phyloP scores from a whole-genome alignment of 1,140 invertebrate species.

The Penaeus japonicus region DNA sequence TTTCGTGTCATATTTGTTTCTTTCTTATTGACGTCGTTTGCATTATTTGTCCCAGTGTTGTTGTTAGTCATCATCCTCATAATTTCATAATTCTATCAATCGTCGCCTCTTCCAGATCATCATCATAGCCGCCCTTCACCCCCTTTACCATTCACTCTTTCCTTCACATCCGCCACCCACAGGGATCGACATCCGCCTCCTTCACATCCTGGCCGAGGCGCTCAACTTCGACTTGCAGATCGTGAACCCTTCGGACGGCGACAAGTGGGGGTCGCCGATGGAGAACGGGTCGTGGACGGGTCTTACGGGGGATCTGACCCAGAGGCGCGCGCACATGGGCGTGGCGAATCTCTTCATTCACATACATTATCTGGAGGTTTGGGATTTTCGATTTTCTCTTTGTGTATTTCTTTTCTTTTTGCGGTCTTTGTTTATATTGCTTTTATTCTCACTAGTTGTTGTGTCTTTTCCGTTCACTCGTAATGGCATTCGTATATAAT shows the following conservation, averaged over 20 bases:
- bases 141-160: too few species aligned
- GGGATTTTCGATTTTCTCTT: not conserved
- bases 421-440: not conserved
- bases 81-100: too few species aligned
- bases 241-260: conserved; percentile 50
- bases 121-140: too few species aligned
- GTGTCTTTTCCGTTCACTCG: too few species aligned
- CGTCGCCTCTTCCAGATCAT: too few species aligned
- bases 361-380: conserved; percentile 47
- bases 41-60: too few species aligned
- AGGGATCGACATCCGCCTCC: conserved; percentile 56
- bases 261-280: conserved; percentile 58
- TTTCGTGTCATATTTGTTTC: too few species aligned
- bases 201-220: conserved; percentile 45
- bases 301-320: conserved; percentile 57
- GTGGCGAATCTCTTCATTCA: conserved; percentile 60
- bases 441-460: not conserved
- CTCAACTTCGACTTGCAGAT: conserved; percentile 57
- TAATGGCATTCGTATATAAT: too few species aligned
- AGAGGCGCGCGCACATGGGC: conserved; percentile 51
- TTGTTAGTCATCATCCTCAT: too few species aligned
- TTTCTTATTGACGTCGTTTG: too few species aligned
- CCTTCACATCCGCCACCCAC: not conserved
- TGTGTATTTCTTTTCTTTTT: conserved; percentile 23
- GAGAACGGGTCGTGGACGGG: conserved; percentile 59